phyloP scores from a whole-genome alignment of 1,140 invertebrate species.

The Habropoda laboriosa region DNA sequence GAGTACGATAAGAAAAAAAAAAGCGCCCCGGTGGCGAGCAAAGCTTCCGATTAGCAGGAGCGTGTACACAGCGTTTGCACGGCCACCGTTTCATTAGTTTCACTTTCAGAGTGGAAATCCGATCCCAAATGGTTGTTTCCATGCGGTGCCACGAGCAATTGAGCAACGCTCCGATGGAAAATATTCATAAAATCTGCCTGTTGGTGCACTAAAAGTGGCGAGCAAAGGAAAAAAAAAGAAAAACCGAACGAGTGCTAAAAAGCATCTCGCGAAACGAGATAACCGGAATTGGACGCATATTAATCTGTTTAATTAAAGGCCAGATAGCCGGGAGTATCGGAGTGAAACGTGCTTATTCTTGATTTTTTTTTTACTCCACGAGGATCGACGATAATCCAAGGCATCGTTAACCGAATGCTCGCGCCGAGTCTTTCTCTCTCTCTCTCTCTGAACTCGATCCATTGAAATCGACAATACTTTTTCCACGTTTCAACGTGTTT shows the following conservation, averaged over 20 bases:
- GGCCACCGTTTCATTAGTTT: slow-evolving; percentile 13
- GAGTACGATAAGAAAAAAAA: neutral
- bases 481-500: neutral
- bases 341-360: neutral
- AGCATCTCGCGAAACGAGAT: slow-evolving; percentile 6
- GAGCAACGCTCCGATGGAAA: slow-evolving; percentile 3
- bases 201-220: neutral
- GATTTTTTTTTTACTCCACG: neutral
- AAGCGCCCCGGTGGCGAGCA: neutral
- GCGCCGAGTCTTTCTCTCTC: no score
- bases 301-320: slow-evolving; percentile 41
- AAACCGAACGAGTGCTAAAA: neutral
- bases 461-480: slow-evolving; percentile 38
- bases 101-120: slow-evolving; percentile 34
- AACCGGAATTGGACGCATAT: slow-evolving; percentile 9
- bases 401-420: slow-evolving; percentile 31
- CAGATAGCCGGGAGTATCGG: slow-evolving; percentile 5
- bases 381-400: neutral
- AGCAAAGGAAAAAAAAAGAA: neutral
- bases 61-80: neutral
- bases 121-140: slow-evolving; percentile 12
- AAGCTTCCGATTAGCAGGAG: slow-evolving; percentile 18
- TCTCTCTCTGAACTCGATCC: no score
- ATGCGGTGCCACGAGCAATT: slow-evolving; percentile 11
- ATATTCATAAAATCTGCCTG: slow-evolving; percentile 9